Evolutionary conservation across 2,113 vertebrate species (phyloP), one percentile per base, ranked within the genome.

Genomic region (Rhabdornis inornatus): DNA sequence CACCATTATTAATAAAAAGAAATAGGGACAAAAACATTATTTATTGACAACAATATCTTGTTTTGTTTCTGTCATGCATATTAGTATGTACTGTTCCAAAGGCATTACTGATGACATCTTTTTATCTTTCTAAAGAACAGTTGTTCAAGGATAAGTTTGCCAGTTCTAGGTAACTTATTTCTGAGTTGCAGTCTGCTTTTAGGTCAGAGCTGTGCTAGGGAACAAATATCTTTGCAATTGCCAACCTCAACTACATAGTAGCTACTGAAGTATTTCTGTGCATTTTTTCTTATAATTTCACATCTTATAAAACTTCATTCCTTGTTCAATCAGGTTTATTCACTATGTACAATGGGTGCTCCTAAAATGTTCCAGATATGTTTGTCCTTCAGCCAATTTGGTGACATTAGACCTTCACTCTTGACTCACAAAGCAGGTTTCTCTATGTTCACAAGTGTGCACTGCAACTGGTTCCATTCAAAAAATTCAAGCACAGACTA

Each of bases 181-280:
- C 22, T 64, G 27, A 66, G 30, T 40, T 39, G 45, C 5, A 39
- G 19, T 27, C 37, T 61, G 8, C 23, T n/a, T 52, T 82, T 28
- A 45, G 40, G 44, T 72, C 45, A 49, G 15, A 49, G n/a, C 1
- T 78, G 31, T 44, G 6, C 24, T 28, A 39, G 44, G 25, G 37
- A 50, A 20, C 11, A 50, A 6, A 22, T 7, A 23, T 11, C 16
- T 52, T 57, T 50, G 24, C 27, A 53, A 47, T 18, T 0, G 0
- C 19, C 47, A 78, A 8, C 12, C 31, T 55, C 47, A 49, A 17
- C 30, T 61, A 33, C 15, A 16, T 2, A 20, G 13, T n/a, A 69
- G 39, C 44, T 69, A 63, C 44, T 61, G 21, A 68, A 68, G 18
- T 40, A 13, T 47, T 88, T 30, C 6, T 28, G 21, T 8, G 8